Evolutionary conservation across 2,797 vertebrate species (phyloP).

Genomic region (Falco peregrinus): DNA sequence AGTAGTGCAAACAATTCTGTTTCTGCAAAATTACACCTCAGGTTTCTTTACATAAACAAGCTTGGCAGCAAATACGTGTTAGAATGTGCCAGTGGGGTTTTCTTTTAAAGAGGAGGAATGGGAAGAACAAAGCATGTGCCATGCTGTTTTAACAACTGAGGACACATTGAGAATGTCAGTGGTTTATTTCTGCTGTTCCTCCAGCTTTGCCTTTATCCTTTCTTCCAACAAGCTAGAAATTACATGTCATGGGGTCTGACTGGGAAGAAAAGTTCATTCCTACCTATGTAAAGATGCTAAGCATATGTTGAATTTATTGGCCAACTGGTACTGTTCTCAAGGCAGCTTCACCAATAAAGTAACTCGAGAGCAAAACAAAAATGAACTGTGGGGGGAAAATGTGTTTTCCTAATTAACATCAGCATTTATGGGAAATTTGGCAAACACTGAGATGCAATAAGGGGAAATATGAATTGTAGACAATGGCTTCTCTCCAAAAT

Average conservation of each 20-base stretch:
- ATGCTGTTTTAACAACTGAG: not conserved
- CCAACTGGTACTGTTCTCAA: conserved; percentile 55
- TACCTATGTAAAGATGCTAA: conserved; percentile 28
- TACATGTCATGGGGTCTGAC: not conserved
- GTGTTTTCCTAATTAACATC: conserved; percentile 57
- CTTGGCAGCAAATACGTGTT: not conserved
- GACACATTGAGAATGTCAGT: not conserved
- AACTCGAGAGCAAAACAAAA: conserved; percentile 40
- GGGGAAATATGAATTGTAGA: conserved; percentile 36
- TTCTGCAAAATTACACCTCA: not conserved
- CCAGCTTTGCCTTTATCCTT: not conserved
- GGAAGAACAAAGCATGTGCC: not conserved
- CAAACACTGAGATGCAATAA: not conserved
- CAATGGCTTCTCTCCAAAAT: conserved; percentile 47
- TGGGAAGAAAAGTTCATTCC: not conserved
- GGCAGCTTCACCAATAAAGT: conserved; percentile 53
- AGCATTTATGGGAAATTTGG: conserved; percentile 46
- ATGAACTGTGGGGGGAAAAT: conserved; percentile 23
- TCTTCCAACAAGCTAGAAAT: conserved; percentile 18
- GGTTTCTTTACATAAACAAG: not conserved
- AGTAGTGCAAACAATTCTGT: not conserved
- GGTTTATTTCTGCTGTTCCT: conserved; percentile 3
- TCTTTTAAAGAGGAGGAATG: not conserved
- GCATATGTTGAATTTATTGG: conserved; percentile 59
- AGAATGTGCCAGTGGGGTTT: not conserved